These are phyloP conservation scores for Linurgus olivaceus DNA, from an alignment of 2,797 vertebrate genomes.

Conservation along the genomic window DNA sequence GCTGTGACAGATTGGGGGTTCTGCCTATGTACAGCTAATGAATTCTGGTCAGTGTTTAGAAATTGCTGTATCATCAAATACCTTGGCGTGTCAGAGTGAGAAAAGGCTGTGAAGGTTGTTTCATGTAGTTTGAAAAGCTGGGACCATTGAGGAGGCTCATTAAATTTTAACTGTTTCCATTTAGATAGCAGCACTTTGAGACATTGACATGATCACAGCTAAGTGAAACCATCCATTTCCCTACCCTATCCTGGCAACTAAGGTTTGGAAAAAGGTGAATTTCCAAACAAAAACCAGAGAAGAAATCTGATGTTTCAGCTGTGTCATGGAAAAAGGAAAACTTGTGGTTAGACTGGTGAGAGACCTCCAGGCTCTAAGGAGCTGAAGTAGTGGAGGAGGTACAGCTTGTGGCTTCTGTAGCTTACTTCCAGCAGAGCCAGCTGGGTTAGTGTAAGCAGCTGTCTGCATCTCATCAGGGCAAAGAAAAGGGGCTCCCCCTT, in stretches of 20 bases:
- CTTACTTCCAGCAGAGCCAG: not conserved
- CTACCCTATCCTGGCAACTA: not conserved
- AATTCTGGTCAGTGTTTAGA: not conserved
- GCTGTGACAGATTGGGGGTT: not conserved
- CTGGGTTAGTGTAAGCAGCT: not conserved
- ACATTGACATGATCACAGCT: not conserved
- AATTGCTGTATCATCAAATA: slow-evolving; percentile 35
- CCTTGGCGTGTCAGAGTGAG: not conserved
- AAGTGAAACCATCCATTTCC: not conserved
- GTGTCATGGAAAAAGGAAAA: not conserved
- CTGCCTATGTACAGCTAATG: not conserved
- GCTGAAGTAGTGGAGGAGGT: not conserved
- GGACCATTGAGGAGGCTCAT: not conserved
- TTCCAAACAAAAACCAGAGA: not conserved
- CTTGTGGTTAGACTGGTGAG: not conserved
- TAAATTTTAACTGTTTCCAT: not conserved
- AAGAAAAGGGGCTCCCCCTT: not conserved
- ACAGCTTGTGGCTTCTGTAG: not conserved
- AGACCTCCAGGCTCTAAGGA: not conserved
- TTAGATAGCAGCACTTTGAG: not conserved
- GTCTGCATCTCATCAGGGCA: not conserved
- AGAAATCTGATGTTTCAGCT: not conserved
- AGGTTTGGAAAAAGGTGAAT: not conserved
- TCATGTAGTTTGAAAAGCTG: not conserved
- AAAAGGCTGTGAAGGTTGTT: slow-evolving; percentile 14